Conservation (phyloP, 2,888 invertebrate species). For the Heliconius aoede region DNA sequence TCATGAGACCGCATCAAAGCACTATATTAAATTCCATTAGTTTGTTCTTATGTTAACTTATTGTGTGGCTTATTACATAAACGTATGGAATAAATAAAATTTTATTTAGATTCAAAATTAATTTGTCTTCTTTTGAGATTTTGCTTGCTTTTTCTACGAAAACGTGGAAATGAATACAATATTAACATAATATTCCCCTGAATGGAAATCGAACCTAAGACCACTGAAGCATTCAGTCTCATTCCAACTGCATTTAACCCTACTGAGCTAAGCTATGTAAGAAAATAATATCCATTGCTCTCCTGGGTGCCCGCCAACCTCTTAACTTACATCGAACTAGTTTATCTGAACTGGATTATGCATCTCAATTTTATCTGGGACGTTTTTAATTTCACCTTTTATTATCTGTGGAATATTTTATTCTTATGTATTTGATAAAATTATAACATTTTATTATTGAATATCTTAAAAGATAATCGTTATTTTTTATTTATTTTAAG, state of each 20-base stretch:
- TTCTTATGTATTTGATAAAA: background rate
- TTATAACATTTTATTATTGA: background rate
- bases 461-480: too few relatives aligned
- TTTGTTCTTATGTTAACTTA: constrained; percentile 16
- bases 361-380: constrained; percentile 9
- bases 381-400: constrained; percentile 1
- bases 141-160: too few relatives aligned
- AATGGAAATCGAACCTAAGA: background rate
- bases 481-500: too few relatives aligned
- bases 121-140: too few relatives aligned
- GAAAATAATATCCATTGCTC: constrained; percentile 38
- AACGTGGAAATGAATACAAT: too few relatives aligned
- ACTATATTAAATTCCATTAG: constrained; percentile 10
- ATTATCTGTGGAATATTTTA: background rate
- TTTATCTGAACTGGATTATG: constrained; percentile 44
- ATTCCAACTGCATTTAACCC: background rate
- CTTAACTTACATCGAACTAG: constrained; percentile 39
- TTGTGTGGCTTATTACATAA: background rate
- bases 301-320: constrained; percentile 47
- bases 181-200: background rate
- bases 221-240: too few relatives aligned
- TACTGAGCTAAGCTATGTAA: constrained; percentile 26
- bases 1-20: constrained; percentile 9
- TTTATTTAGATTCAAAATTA: too few relatives aligned
- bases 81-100: background rate